Conservation (phyloP, 2,113 vertebrate genomes). For the Chascanopsetta lugubris region DNA sequence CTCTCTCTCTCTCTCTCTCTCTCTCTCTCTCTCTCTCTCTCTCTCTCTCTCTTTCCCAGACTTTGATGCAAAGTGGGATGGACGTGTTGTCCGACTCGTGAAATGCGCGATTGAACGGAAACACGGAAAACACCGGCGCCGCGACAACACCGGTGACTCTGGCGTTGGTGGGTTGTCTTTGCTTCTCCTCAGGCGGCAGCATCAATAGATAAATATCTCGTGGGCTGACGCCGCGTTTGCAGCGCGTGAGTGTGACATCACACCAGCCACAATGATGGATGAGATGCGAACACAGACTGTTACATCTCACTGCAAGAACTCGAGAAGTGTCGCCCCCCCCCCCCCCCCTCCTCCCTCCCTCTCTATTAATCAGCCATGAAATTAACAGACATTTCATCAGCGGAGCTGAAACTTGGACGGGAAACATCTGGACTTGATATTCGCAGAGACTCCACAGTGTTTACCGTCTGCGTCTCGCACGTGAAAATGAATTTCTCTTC, state of each 20-base stretch:
- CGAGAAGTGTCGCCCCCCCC: not conserved
- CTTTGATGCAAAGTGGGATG: conserved; percentile 30
- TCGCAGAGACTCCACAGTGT: conserved; percentile 11
- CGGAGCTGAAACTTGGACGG: not conserved
- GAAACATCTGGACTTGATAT: conserved; percentile 21
- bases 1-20: too few species aligned
- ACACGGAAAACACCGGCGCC: not conserved
- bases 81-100: conserved; percentile 21
- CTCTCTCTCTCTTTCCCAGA: conserved; percentile 1
- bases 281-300: conserved; percentile 39
- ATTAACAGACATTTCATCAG: not conserved
- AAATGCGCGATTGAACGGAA: conserved; percentile 14
- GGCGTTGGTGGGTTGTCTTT: conserved; percentile 28
- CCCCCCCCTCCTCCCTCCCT: too few species aligned
- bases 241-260: conserved; percentile 31
- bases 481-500: conserved; percentile 5
- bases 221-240: conserved; percentile 32
- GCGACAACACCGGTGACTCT: conserved; percentile 27
- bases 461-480: conserved; percentile 6
- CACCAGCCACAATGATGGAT: conserved; percentile 42
- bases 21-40: too few species aligned
- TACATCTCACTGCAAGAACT: conserved; percentile 14
- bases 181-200: conserved; percentile 28
- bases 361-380: conserved; percentile 9
- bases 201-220: conserved; percentile 53